phyloP scores from a whole-genome alignment of 2,888 invertebrate genomes.

The Schizaphis graminum region DNA sequence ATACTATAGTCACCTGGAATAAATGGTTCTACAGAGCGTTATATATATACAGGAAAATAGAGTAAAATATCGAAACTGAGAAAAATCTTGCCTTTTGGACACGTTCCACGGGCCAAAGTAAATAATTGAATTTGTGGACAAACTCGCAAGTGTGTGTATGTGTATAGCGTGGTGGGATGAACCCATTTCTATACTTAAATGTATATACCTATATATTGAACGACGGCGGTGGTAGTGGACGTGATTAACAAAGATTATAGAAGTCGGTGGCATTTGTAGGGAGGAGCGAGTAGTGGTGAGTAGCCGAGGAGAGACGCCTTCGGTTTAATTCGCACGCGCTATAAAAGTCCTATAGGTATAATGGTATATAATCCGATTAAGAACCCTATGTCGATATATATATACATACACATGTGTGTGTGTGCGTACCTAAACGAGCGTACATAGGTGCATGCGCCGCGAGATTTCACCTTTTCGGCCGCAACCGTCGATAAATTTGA shows the following conservation, averaged over 20 bases:
- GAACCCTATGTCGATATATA: slow-evolving; percentile 25
- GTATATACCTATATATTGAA: neutral
- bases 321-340: slow-evolving; percentile 52
- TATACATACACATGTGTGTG: no score
- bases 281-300: neutral
- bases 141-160: neutral
- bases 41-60: neutral
- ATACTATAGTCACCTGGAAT: neutral
- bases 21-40: neutral
- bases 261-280: neutral
- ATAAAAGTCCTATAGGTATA: slow-evolving; percentile 59
- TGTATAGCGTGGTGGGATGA: slow-evolving; percentile 5
- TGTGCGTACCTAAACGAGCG: neutral
- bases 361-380: slow-evolving; percentile 66
- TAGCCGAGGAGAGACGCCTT: neutral
- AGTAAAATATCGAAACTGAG: neutral
- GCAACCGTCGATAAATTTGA: slow-evolving; percentile 32
- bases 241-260: slow-evolving; percentile 55
- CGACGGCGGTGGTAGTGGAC: neutral
- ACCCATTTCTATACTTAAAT: slow-evolving; percentile 15
- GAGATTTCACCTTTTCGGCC: neutral
- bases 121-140: slow-evolving; percentile 62
- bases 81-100: slow-evolving; percentile 41
- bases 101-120: slow-evolving; percentile 54
- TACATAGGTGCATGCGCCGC: neutral